Evolutionary conservation across 1,140 invertebrate genomes (phyloP).

Genomic region (Hylyphantes graminicola): DNA sequence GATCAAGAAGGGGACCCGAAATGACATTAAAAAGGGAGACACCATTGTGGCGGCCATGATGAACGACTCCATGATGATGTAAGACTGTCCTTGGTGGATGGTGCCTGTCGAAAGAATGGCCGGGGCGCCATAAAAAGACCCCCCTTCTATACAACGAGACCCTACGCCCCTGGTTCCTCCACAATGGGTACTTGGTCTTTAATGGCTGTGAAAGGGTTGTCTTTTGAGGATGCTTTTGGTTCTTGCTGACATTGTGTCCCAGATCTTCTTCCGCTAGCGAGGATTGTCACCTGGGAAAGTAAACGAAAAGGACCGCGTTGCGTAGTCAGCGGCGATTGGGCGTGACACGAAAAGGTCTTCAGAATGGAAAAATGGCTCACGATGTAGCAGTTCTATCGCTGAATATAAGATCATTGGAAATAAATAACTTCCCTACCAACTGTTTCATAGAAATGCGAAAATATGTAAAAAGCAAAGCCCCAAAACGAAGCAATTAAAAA

Average conservation of each 20-base stretch:
- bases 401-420: too few species aligned
- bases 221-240: not conserved
- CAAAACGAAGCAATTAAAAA: too few species aligned
- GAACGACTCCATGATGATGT: constrained; percentile 49
- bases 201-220: constrained; percentile 38
- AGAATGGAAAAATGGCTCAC: too few species aligned
- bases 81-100: constrained; percentile 39
- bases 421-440: too few species aligned
- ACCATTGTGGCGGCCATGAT: constrained; percentile 34
- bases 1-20: not conserved
- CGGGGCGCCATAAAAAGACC: not conserved
- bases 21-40: constrained; percentile 16
- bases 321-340: too few species aligned
- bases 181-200: constrained; percentile 35
- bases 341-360: too few species aligned
- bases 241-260: constrained; percentile 11
- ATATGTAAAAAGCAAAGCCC: too few species aligned
- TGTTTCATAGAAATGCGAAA: too few species aligned
- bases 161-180: constrained; percentile 5
- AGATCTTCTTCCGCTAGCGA: constrained; percentile 27
- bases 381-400: too few species aligned
- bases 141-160: not conserved
- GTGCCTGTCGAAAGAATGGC: constrained; percentile 31
- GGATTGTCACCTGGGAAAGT: too few species aligned
- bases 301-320: too few species aligned